These are phyloP conservation scores for Phoebastria nigripes DNA, from an alignment of 2,797 vertebrate species.

Conservation along the genomic window DNA sequence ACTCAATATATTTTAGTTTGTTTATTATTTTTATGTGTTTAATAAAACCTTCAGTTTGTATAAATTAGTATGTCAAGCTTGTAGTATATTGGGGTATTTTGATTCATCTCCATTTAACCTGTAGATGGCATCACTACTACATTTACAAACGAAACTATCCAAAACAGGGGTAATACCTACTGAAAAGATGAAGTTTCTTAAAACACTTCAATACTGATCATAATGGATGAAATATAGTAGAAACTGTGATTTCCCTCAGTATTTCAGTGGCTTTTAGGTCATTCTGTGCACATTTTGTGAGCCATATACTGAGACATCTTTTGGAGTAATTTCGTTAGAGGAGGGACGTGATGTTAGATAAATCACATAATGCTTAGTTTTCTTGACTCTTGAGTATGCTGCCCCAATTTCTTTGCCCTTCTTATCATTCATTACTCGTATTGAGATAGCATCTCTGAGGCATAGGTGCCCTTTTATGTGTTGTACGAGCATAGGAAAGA, in stretches of 20 bases:
- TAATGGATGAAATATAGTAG: not conserved
- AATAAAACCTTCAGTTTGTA: not conserved
- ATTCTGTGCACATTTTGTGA: not conserved
- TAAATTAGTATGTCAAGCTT: not conserved
- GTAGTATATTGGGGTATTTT: not conserved
- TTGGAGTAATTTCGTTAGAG: not conserved
- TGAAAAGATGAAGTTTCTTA: not conserved
- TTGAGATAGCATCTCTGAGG: not conserved
- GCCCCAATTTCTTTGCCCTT: not conserved
- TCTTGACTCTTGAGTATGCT: not conserved
- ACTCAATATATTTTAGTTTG: not conserved
- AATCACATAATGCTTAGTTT: not conserved
- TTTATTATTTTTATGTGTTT: not conserved
- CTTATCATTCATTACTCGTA: not conserved
- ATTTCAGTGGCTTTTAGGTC: not conserved
- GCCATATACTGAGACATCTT: not conserved
- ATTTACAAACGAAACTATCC: not conserved
- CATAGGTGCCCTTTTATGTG: not conserved
- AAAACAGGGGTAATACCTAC: not conserved
- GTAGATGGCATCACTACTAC: not conserved
- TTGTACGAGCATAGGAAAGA: not conserved
- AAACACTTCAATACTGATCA: not conserved
- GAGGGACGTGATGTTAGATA: not conserved
- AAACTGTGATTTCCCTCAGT: not conserved
- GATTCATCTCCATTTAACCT: not conserved